Evolutionary conservation across 2,888 invertebrate genomes (phyloP).

Genomic region (Conomelus anceps): DNA sequence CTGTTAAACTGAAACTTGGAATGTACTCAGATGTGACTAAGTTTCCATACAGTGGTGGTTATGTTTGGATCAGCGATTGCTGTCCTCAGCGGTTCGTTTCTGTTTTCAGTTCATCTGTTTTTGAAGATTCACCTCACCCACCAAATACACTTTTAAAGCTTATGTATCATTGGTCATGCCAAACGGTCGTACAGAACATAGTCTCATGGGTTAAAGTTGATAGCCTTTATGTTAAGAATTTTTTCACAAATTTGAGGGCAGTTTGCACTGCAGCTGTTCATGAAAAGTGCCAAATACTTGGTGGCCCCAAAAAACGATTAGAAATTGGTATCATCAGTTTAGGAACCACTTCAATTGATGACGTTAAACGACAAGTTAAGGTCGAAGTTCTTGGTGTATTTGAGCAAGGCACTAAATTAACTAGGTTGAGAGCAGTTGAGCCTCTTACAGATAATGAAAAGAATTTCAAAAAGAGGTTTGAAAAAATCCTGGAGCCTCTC

Average conservation of each 20-base stretch:
- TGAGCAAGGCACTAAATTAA: slow-evolving; percentile 63
- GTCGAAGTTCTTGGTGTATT: slow-evolving; percentile 81
- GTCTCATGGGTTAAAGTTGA: slow-evolving; percentile 82
- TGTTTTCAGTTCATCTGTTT: slow-evolving; percentile 79
- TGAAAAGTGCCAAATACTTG: slow-evolving; percentile 65
- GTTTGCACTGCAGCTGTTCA: slow-evolving; percentile 74
- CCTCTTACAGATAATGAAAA: slow-evolving; percentile 67
- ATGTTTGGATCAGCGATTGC: slow-evolving; percentile 86
- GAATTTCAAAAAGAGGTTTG: slow-evolving; percentile 72
- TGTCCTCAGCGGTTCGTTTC: slow-evolving; percentile 80
- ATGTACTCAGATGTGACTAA: slow-evolving; percentile 81
- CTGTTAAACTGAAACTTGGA: slow-evolving; percentile 66
- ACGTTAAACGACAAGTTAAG: slow-evolving; percentile 65
- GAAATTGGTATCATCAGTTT: slow-evolving; percentile 80
- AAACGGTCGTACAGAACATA: slow-evolving; percentile 82
- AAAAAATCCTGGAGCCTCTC: slow-evolving; percentile 74
- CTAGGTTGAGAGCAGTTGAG: slow-evolving; percentile 75
- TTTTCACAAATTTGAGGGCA: slow-evolving; percentile 65
- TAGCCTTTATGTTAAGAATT: slow-evolving; percentile 58
- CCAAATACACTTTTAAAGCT: slow-evolving; percentile 76
- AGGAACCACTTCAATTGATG: slow-evolving; percentile 76
- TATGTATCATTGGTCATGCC: slow-evolving; percentile 87
- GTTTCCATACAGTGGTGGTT: slow-evolving; percentile 82
- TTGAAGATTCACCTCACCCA: slow-evolving; percentile 77
- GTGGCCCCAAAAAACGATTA: slow-evolving; percentile 62